A percentile compares a stretch with the other conserved stretches of the same genome.
phyloP scores from a whole-genome alignment of 2,888 invertebrate species.

The Andricus quercusramuli region DNA sequence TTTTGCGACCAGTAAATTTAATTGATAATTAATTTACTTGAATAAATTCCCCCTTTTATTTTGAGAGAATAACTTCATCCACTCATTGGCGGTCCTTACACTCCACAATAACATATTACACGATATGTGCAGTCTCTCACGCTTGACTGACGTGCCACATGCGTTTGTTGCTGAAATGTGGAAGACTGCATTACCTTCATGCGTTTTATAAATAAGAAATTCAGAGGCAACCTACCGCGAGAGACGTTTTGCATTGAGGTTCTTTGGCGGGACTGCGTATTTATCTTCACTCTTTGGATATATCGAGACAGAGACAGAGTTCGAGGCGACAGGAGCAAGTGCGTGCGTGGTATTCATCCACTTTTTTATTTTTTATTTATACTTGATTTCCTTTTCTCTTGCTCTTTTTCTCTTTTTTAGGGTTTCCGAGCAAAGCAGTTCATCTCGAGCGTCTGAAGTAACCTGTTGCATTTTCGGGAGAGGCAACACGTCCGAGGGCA shows the following conservation, averaged over 20 bases:
- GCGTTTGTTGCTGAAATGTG: slow-evolving; percentile 1
- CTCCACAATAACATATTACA: not conserved
- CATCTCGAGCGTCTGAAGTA: slow-evolving; percentile 44
- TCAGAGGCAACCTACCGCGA: slow-evolving; percentile 3
- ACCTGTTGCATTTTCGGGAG: slow-evolving; percentile 68
- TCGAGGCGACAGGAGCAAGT: slow-evolving; percentile 39
- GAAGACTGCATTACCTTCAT: slow-evolving; percentile 7
- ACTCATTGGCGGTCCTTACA: not conserved
- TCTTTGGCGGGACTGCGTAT: slow-evolving; percentile 1
- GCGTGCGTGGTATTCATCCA: slow-evolving; percentile 34
- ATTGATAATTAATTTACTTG: no score
- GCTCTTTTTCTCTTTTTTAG: not conserved
- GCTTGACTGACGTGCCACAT: slow-evolving; percentile 9
- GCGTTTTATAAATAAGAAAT: slow-evolving; percentile 5
- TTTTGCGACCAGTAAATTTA: no score
- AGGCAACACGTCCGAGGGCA: slow-evolving; percentile 57
- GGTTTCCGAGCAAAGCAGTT: slow-evolving; percentile 32
- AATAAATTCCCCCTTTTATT: not conserved
- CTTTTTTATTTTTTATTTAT: slow-evolving; percentile 11
- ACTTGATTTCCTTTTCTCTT: not conserved
- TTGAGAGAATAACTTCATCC: not conserved
- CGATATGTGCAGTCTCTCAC: not conserved
- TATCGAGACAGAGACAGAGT: slow-evolving; percentile 24
- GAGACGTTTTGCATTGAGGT: slow-evolving; percentile 10
- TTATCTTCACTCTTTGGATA: slow-evolving; percentile 22